Percentiles rank a stretch among this genome's conserved stretches.
These are phyloP conservation scores for Sturmia bella DNA, from an alignment of 2,888 invertebrate genomes.

Conservation along the genomic window DNA sequence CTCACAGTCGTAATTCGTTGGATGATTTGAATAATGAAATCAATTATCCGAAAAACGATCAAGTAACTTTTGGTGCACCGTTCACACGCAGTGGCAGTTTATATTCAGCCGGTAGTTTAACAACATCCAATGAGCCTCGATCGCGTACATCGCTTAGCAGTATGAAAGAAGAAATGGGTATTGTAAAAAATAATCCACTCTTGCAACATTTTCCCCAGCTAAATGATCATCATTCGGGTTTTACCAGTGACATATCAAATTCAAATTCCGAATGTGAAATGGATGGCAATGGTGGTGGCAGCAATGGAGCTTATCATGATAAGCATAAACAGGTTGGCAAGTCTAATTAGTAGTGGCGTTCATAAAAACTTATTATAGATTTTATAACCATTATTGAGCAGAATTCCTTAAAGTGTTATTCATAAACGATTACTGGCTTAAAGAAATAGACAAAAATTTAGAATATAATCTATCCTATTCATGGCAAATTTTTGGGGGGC, in stretches of 20 bases:
- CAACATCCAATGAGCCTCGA: constrained; percentile 76
- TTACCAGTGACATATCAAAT: constrained; percentile 84
- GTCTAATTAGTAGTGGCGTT: too few relatives aligned
- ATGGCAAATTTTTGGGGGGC: too few relatives aligned
- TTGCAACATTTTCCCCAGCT: constrained; percentile 85
- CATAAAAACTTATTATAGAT: too few relatives aligned
- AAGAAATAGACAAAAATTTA: too few relatives aligned
- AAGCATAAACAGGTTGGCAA: constrained; percentile 79
- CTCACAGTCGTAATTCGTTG: constrained; percentile 78
- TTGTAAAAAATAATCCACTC: constrained; percentile 91
- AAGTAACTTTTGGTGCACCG: constrained; percentile 81
- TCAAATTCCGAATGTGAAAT: constrained; percentile 86
- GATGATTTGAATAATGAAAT: constrained; percentile 80
- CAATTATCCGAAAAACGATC: constrained; percentile 82
- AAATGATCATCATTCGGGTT: constrained; percentile 82
- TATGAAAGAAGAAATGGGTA: constrained; percentile 85
- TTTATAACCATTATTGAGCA: too few relatives aligned
- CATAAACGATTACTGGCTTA: too few relatives aligned
- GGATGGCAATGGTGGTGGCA: constrained; percentile 72
- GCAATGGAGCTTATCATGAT: constrained; percentile 70
- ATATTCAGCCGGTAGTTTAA: constrained; percentile 78
- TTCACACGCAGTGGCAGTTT: constrained; percentile 80
- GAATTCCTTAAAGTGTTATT: too few relatives aligned
- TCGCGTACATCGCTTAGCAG: constrained; percentile 79
- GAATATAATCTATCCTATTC: too few relatives aligned